Evolutionary conservation across 2,888 invertebrate species (phyloP).

Genomic region (Noctua janthe): DNA sequence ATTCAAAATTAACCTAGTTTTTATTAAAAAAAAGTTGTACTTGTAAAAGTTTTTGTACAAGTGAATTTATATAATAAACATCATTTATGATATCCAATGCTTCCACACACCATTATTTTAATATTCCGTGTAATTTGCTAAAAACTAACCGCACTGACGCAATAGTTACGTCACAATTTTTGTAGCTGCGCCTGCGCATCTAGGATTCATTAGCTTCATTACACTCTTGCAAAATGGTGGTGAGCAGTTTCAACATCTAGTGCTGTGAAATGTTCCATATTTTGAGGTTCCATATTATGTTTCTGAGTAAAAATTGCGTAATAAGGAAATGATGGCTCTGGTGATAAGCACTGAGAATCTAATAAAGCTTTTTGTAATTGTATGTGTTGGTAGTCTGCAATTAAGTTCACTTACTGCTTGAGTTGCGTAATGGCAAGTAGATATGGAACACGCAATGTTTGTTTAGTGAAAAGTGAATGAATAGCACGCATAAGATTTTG

Average conservation of each 20-base stretch:
- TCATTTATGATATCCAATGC: conserved; percentile 2
- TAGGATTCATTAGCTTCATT: conserved; percentile 83
- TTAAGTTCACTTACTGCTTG: conserved; percentile 37
- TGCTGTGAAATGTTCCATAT: conserved; percentile 71
- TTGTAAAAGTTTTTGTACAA: not conserved
- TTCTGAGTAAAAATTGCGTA: conserved; percentile 62
- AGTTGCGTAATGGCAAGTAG: conserved; percentile 25
- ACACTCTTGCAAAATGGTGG: conserved; percentile 76
- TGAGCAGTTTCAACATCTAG: conserved; percentile 76
- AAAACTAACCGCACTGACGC: conserved; percentile 67
- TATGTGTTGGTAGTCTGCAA: conserved; percentile 37
- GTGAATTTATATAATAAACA: not conserved
- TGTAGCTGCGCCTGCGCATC: conserved; percentile 72
- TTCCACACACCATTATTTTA: conserved; percentile 55
- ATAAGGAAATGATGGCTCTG: conserved; percentile 59
- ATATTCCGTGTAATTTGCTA: conserved; percentile 66
- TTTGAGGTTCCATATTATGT: conserved; percentile 55
- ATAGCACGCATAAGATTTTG: not conserved
- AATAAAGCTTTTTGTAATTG: conserved; percentile 61
- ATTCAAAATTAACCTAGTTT: too few relatives aligned
- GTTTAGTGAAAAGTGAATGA: conserved; percentile 11
- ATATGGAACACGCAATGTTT: conserved; percentile 27
- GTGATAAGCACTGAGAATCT: conserved; percentile 50
- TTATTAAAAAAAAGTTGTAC: too few relatives aligned
- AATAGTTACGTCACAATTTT: conserved; percentile 80